Percentiles rank a stretch among this genome's conserved stretches.
These are phyloP conservation scores for Agrochola lychnidis DNA, from an alignment of 2,888 invertebrate species.

Conservation along the genomic window DNA sequence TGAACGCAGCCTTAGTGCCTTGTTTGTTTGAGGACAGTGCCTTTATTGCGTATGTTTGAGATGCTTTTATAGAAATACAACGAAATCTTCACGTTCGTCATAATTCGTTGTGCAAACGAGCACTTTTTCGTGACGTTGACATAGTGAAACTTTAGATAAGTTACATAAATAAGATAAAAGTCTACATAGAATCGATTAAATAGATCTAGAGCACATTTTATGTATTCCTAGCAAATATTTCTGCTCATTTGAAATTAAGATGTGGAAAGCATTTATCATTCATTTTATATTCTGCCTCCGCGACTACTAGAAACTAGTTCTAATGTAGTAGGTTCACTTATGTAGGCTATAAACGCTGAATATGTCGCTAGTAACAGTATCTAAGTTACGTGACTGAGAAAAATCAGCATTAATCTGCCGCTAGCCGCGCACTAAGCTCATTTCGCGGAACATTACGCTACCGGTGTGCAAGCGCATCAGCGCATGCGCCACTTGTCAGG, in stretches of 20 bases:
- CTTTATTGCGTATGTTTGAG: slow-evolving; percentile 70
- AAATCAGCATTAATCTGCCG: slow-evolving; percentile 77
- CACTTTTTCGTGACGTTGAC: slow-evolving; percentile 44
- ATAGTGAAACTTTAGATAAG: slow-evolving; percentile 29
- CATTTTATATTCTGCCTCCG: slow-evolving; percentile 42
- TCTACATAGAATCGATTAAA: background rate
- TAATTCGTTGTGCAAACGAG: slow-evolving; percentile 66
- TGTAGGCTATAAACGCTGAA: slow-evolving; percentile 56
- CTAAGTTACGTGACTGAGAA: slow-evolving; percentile 81
- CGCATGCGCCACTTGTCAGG: slow-evolving; percentile 65
- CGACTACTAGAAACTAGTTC: slow-evolving; percentile 55
- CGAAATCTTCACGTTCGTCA: slow-evolving; percentile 64
- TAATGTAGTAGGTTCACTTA: slow-evolving; percentile 62
- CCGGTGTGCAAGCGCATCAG: slow-evolving; percentile 53
- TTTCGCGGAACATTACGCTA: slow-evolving; percentile 66
- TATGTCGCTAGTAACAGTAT: slow-evolving; percentile 76
- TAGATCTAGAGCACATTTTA: slow-evolving; percentile 28
- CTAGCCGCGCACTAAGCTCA: slow-evolving; percentile 59
- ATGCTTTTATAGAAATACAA: slow-evolving; percentile 73
- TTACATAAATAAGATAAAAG: slow-evolving; percentile 33
- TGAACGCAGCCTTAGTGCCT: slow-evolving; percentile 66
- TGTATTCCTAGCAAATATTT: slow-evolving; percentile 32
- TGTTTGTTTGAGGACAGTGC: slow-evolving; percentile 68
- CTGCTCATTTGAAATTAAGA: slow-evolving; percentile 26
- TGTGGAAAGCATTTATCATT: slow-evolving; percentile 23